These are phyloP conservation scores for Sinotaia quadrata DNA, from an alignment of 2,888 invertebrate genomes.

Conservation along the genomic window DNA sequence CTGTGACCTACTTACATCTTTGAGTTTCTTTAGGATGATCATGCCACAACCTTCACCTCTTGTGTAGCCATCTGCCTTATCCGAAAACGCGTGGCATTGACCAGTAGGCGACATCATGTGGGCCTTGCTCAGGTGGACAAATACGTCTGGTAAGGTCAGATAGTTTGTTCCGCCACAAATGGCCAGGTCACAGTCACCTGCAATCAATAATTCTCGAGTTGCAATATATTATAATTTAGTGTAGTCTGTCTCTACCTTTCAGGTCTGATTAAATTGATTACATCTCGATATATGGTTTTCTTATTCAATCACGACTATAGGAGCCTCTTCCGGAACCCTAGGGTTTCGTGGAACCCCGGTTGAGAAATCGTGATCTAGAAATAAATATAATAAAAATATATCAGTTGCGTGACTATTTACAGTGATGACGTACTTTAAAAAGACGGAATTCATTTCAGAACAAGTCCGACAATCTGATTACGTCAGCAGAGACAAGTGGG, in stretches of 20 bases:
- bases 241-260: not conserved
- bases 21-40: constrained; percentile 45
- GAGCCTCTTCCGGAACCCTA: too few relatives aligned
- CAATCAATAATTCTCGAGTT: not conserved
- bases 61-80: constrained; percentile 52
- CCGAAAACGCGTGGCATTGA: constrained; percentile 50
- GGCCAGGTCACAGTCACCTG: constrained; percentile 48
- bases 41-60: constrained; percentile 56
- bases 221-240: too few relatives aligned
- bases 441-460: too few relatives aligned
- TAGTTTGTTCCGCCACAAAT: constrained; percentile 55
- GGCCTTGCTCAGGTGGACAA: constrained; percentile 48
- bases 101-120: constrained; percentile 52
- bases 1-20: constrained; percentile 37
- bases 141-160: constrained; percentile 51
- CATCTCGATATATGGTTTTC: not conserved
- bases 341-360: too few relatives aligned
- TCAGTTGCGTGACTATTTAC: too few relatives aligned
- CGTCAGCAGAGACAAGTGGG: too few relatives aligned
- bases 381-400: too few relatives aligned
- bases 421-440: too few relatives aligned
- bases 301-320: too few relatives aligned
- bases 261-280: not conserved
- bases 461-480: too few relatives aligned
- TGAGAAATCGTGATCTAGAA: too few relatives aligned